These are phyloP conservation scores for Propithecus perrieri DNA, from an alignment of 2,797 vertebrate genomes.

Conservation along the genomic window DNA sequence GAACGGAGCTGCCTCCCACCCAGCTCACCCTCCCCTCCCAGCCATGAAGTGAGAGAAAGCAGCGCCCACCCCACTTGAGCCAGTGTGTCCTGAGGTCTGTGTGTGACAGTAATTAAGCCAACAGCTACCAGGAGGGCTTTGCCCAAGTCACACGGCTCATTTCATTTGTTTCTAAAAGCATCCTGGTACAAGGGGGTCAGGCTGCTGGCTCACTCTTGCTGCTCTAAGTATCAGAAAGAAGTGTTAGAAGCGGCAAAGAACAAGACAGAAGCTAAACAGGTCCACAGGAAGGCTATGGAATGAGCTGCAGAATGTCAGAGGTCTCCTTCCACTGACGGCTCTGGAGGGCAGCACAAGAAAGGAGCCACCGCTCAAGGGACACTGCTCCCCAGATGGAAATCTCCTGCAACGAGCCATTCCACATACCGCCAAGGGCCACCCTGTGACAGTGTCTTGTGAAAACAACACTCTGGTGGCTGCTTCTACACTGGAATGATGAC, in stretches of 20 bases:
- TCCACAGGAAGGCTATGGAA: neutral
- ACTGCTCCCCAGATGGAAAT: neutral
- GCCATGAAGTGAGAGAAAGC: neutral
- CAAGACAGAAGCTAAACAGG: neutral
- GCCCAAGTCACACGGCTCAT: neutral
- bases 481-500: constrained; percentile 34
- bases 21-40: neutral
- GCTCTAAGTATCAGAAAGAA: neutral
- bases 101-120: neutral
- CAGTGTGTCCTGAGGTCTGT: neutral
- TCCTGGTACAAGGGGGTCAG: neutral
- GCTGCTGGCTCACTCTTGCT: neutral
- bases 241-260: neutral
- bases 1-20: too few relatives aligned
- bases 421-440: neutral
- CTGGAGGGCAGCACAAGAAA: neutral
- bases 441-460: neutral
- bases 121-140: neutral
- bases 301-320: neutral
- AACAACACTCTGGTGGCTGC: neutral
- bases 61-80: neutral
- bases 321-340: neutral
- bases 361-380: neutral
- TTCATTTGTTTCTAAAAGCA: neutral
- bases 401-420: neutral